Conservation (phyloP, 2,888 invertebrate genomes). For the Iphiclides podalirius region DNA sequence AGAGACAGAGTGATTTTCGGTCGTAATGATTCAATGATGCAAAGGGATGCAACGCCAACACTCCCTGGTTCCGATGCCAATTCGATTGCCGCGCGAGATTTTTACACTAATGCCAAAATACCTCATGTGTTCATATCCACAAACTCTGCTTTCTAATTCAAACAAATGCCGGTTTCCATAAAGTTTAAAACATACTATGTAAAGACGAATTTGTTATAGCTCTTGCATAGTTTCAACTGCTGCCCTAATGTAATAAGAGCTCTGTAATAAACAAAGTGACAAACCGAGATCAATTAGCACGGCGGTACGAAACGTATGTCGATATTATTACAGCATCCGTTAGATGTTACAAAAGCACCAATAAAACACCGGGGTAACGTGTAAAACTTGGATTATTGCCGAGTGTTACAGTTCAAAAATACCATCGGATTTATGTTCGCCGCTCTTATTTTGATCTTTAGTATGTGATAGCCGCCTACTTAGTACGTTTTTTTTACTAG, state of each 20-base stretch:
- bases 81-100: background rate
- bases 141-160: no score
- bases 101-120: slow-evolving; percentile 2
- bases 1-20: slow-evolving; percentile 27
- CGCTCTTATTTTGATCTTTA: slow-evolving; percentile 3
- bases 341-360: slow-evolving; percentile 2
- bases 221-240: no score
- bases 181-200: no score
- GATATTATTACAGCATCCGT: background rate
- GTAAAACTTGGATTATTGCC: slow-evolving; percentile 12
- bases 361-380: slow-evolving; percentile 3
- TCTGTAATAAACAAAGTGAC: no score
- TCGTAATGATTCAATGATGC: slow-evolving; percentile 35
- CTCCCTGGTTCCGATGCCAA: slow-evolving; percentile 10
- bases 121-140: no score
- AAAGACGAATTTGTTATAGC: no score
- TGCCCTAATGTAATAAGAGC: no score
- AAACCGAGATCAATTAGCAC: background rate
- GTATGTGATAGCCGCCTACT: background rate
- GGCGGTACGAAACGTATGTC: background rate
- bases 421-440: background rate
- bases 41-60: slow-evolving; percentile 28
- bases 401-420: slow-evolving; percentile 18
- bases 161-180: no score
- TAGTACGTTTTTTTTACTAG: background rate